Evolutionary conservation across 2,113 vertebrate genomes (phyloP).

Genomic region (Ochotona curzoniae): DNA sequence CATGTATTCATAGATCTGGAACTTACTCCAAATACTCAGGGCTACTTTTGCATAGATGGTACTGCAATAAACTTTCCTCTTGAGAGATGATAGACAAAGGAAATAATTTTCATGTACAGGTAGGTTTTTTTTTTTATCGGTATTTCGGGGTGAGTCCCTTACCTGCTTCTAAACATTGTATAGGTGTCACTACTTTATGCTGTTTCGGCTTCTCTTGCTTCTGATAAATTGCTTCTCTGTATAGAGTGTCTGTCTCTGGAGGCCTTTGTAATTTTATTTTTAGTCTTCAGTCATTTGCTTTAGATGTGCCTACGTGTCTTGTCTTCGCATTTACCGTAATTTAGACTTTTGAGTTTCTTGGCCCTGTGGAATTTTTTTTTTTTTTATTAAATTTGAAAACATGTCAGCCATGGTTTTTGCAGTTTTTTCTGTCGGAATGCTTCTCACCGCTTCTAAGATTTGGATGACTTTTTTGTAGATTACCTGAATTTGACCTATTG

Average conservation of each 20-base stretch:
- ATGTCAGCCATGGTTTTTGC: background rate
- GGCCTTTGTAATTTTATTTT: background rate
- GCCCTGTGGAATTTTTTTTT: background rate
- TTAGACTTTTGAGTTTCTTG: background rate
- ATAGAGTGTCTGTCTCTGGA: background rate
- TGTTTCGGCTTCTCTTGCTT: background rate
- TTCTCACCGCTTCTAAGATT: background rate
- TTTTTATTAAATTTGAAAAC: conserved; percentile 12
- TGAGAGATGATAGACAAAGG: background rate
- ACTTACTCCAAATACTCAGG: background rate
- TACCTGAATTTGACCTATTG: background rate
- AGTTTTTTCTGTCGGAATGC: background rate
- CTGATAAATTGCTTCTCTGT: background rate
- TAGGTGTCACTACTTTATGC: background rate
- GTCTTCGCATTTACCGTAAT: background rate
- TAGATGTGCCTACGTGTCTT: background rate
- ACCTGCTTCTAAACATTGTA: background rate
- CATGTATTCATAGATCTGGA: background rate
- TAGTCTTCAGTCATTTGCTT: background rate
- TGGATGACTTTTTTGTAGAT: background rate
- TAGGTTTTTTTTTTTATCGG: conserved; percentile 6
- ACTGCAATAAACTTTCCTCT: background rate
- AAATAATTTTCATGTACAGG: background rate
- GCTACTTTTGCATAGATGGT: background rate
- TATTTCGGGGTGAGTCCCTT: background rate